Base-by-base conservation (phyloP, 2,797 vertebrate species). In the Sebastes diploproa region DNA sequence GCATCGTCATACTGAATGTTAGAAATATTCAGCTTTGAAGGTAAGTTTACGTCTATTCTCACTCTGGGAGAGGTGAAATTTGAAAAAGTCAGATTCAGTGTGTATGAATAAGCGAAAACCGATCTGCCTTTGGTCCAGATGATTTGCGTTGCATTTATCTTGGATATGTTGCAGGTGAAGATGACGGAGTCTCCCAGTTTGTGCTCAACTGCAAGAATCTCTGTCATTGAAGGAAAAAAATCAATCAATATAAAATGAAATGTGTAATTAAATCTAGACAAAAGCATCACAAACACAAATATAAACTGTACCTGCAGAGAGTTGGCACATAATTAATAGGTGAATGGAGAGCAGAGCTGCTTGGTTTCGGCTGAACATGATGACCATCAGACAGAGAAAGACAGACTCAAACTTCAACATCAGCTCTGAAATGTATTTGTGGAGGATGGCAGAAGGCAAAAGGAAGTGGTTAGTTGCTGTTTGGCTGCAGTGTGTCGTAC, bases 181-280 rank as follows among this genome's bases (percentile, higher is more conserved):
- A 0, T 29, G 66, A 86, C 25, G 3, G n/a, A 6, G 0, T 59
- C 70, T 87, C 90, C 88, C 7, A 0, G 1, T 4, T 3, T 63
- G 5, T 34, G 0, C 1, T 36, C 23, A 6, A 0, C 0, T 50
- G 0, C 0, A 18, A 0, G 0, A 22, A 0, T 0, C 1, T 0
- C 81, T 76, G 11, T 52, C 2, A 34, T 5, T 7, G 36, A 66
- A 76, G 2, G 4, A 62, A 4, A 62, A 75, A 3, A 63, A 52
- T 30, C 7, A 30, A 8, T 68, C n/a, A 77, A 27, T 7, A 38
- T 46, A 8, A 74, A 27, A 59, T 6, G 1, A 4, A 64, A 36
- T 3, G 3, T 42, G 8, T 8, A 62, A 23, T 34, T 23, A 36
- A 29, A 61, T 42, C 2, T 20, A 2, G 1, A 84, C 6, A 29